Base-by-base conservation (phyloP, 2,113 vertebrate species). In the Fregetta grallaria region DNA sequence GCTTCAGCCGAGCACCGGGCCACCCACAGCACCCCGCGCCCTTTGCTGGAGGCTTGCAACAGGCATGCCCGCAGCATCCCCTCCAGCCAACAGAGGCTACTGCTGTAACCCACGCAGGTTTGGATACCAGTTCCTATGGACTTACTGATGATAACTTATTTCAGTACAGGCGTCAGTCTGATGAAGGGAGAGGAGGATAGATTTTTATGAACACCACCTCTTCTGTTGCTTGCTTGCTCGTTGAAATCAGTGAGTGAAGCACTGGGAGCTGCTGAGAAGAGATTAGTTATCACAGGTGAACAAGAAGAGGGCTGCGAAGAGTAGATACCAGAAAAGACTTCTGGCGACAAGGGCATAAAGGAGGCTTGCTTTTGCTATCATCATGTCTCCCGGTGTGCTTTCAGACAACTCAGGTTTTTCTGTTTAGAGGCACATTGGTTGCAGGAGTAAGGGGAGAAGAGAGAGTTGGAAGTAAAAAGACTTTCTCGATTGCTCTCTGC, bases 241-340 rank as follows among this genome's bases (percentile, higher is more conserved):
- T 91, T 96, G 82, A 96, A 97, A 95, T 96, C 90, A 95, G 72
- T 81, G 81, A 95, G 71, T 50, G 93, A 94, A 95, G 90, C 83
- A 72, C 2, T 63, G 85, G 91, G 74, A 96, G 45, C 95, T 96
- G 96, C 92, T 65, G 74, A 88, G 72, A 59, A 89, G 88, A 96
- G 95, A 97, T 97, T 97, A 88, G 56, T 97, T 96, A 97, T 94
- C 95, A 63, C 55, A 93, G 94, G 93, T 97, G 85, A 96, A 89
- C 82, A 95, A 93, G 86, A 75, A 92, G 73, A 91, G 81, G 76
- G 52, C 93, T 97, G 93, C 6, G 5, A 96, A 63, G 65, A 92
- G 59, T 83, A 96, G 92, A 96, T 96, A 97, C 86, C 70, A 79
- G 77, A 75, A 94, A 92, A 88, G 61, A 73, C 76, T 96, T 47